phyloP scores from a whole-genome alignment of 2,888 invertebrate species.

The Phytoseiulus persimilis region DNA sequence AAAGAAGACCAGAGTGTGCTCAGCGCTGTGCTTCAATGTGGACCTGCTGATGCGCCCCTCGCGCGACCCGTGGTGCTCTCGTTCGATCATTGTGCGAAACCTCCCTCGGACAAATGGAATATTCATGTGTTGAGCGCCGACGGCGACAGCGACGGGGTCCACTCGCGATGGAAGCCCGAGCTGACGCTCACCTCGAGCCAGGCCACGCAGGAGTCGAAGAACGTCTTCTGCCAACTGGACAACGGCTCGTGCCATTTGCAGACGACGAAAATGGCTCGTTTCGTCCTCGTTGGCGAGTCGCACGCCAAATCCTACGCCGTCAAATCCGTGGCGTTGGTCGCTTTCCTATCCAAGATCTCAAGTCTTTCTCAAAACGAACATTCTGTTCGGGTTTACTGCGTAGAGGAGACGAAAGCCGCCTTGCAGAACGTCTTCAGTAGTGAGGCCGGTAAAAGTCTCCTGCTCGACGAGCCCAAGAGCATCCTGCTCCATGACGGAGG shows the following conservation, averaged over 20 bases:
- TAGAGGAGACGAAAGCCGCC: conserved; percentile 85
- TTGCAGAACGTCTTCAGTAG: conserved; percentile 53
- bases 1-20: conserved; percentile 68
- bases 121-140: conserved; percentile 60
- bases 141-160: conserved; percentile 51
- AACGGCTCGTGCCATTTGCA: conserved; percentile 72
- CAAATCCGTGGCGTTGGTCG: conserved; percentile 75
- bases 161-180: conserved; percentile 53
- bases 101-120: conserved; percentile 73
- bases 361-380: conserved; percentile 61
- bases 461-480: conserved; percentile 78
- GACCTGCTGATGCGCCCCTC: conserved; percentile 65
- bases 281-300: conserved; percentile 81
- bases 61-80: conserved; percentile 74
- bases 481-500: conserved; percentile 82
- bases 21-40: conserved; percentile 75
- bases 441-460: conserved; percentile 56
- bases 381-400: conserved; percentile 76
- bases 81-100: conserved; percentile 76
- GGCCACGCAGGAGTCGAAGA: background rate
- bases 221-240: conserved; percentile 76
- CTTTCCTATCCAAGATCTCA: conserved; percentile 62
- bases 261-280: conserved; percentile 77
- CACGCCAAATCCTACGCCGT: conserved; percentile 53
- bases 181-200: background rate